These are phyloP conservation scores for Agrochola macilenta DNA, from an alignment of 2,888 invertebrate species.

Conservation along the genomic window DNA sequence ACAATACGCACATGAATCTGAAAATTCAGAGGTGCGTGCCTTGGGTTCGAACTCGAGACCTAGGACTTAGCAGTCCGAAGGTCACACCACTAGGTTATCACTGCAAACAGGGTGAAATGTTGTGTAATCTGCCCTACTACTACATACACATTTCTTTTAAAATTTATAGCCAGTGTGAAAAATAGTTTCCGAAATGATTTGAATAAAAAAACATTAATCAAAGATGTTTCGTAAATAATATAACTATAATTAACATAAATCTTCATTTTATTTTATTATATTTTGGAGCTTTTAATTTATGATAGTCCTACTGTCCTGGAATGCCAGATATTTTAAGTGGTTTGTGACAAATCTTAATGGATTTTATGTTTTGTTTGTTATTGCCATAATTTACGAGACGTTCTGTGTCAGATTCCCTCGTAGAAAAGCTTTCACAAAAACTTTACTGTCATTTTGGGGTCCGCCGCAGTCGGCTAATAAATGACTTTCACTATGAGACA, in stretches of 20 bases:
- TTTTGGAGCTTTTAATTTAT: slow-evolving; percentile 10
- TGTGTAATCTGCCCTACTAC: slow-evolving; percentile 10
- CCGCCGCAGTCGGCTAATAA: not conserved
- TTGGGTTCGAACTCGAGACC: too few species aligned
- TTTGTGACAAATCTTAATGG: slow-evolving; percentile 28
- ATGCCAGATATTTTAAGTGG: slow-evolving; percentile 41
- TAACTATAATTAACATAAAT: slow-evolving; percentile 31
- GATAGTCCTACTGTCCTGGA: slow-evolving; percentile 15
- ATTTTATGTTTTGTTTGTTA: slow-evolving; percentile 9
- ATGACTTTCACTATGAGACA: not conserved
- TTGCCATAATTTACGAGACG: slow-evolving; percentile 4
- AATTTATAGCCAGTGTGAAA: slow-evolving; percentile 7
- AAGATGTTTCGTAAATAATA: slow-evolving; percentile 25
- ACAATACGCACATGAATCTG: too few species aligned
- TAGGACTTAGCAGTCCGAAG: too few species aligned
- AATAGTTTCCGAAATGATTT: not conserved
- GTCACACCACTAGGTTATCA: too few species aligned
- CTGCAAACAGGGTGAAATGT: not conserved
- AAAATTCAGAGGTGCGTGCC: too few species aligned
- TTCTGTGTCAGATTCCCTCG: not conserved
- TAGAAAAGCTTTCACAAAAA: not conserved
- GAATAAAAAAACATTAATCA: slow-evolving; percentile 21
- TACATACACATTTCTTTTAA: not conserved
- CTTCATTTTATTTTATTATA: slow-evolving; percentile 2
- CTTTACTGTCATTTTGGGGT: not conserved